Evolutionary conservation across 2,113 vertebrate species (phyloP).

Genomic region (Hippocampus guttulatus): DNA sequence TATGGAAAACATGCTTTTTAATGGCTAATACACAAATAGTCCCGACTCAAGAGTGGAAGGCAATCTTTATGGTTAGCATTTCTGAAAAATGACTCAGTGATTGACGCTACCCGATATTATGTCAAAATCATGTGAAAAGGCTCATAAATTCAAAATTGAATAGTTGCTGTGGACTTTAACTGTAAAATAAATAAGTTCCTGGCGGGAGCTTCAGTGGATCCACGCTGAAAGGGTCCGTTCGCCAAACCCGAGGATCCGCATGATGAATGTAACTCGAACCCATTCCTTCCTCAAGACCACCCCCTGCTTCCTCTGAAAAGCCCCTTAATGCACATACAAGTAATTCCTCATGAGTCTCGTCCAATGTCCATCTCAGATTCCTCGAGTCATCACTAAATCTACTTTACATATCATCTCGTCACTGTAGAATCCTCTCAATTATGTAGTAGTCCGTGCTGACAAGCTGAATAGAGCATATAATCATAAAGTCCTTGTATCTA

Average conservation of each 20-base stretch:
- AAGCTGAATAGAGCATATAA: background rate
- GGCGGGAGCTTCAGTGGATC: too few relatives aligned
- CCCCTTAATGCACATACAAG: constrained; percentile 15
- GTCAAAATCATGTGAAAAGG: too few relatives aligned
- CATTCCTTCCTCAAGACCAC: constrained; percentile 25
- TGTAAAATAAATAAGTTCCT: too few relatives aligned
- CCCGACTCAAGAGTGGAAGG: background rate
- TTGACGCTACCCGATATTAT: too few relatives aligned
- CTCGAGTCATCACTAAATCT: constrained; percentile 18
- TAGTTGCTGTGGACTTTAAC: too few relatives aligned
- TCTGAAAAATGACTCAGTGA: too few relatives aligned
- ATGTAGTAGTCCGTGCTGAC: background rate
- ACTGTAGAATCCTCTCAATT: background rate
- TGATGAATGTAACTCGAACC: constrained; percentile 49
- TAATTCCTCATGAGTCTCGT: constrained; percentile 11
- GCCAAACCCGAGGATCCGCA: too few relatives aligned
- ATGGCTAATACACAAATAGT: background rate
- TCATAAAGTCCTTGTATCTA: background rate
- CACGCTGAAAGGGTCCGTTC: too few relatives aligned
- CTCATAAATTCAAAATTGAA: too few relatives aligned
- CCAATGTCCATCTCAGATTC: constrained; percentile 23
- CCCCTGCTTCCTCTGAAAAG: background rate
- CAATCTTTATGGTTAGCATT: background rate
- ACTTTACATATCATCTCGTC: background rate
- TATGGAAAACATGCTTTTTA: background rate